Conservation (phyloP, 2,797 vertebrate species). For the Ispidina picta region DNA sequence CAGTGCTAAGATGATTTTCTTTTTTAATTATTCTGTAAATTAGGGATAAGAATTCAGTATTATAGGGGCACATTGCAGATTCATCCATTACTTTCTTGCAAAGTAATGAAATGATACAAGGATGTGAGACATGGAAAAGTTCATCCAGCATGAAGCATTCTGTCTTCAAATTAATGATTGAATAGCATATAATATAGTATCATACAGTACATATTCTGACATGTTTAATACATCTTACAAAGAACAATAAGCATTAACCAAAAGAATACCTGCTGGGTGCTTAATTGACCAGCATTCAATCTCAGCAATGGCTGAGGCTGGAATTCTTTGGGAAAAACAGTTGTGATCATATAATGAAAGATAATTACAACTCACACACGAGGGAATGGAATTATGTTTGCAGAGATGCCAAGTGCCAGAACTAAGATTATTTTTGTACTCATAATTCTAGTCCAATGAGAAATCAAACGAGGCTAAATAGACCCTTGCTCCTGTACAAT, state of each 20-base stretch:
- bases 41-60: neutral
- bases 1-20: neutral
- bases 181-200: neutral
- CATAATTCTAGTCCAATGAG: neutral
- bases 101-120: neutral
- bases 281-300: neutral
- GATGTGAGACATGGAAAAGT: neutral
- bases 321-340: neutral
- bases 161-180: neutral
- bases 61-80: neutral
- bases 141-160: neutral
- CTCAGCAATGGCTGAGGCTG: neutral
- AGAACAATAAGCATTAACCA: neutral
- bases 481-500: neutral
- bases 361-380: neutral
- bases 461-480: neutral
- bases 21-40: neutral
- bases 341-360: neutral
- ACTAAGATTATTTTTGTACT: neutral
- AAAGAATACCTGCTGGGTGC: neutral
- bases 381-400: neutral
- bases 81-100: neutral
- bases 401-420: neutral
- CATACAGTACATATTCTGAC: neutral
- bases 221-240: neutral